Evolutionary conservation across 2,888 invertebrate species (phyloP), one percentile per base, ranked within the genome.

Genomic region (Lasius fuliginosus): DNA sequence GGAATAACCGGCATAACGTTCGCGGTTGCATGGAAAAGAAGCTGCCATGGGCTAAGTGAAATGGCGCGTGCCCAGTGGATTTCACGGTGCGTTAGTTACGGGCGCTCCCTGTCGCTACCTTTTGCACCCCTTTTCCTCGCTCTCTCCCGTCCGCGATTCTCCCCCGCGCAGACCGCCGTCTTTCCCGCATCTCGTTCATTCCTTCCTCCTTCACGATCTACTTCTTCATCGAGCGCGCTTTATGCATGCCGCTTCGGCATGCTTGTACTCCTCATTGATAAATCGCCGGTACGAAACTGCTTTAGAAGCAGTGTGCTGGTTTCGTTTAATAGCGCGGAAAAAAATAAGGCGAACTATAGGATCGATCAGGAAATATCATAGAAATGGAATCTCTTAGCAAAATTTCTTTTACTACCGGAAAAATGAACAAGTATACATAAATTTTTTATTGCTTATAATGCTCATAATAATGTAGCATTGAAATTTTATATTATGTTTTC

Each of bases 1-100:
- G 42, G 65, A 82, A 42, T 83, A 77, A 69, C 30, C 27, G 18
- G 53, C 53, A 49, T 65, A 58, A 65, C 60, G 58, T 64, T 12
- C 69, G 84, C 42, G 73, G 83, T 74, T 82, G 74, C 81, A 86
- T 86, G 86, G 89, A 87, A 90, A 90, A 89, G 89, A 84, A 90
- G 88, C 87, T 87, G 91, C 91, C 90, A 85, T 90, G 91, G 92
- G 91, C 92, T 91, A 92, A 92, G 93, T 92, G 94, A 94, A 93
- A 94, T 94, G 93, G 93, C 94, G 93, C 94, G 93, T 94, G 94
- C 94, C 94, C 91, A 86, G 88, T 91, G 91, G 92, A 94, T 94
- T 94, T 94, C 92, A 94, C 93, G 94, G 90, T 88, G 88, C 92
- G 93, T 94, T 94, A 93, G 93, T 91, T 89, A 92, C 92, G 92